These are phyloP conservation scores for Cololabis saira DNA, from an alignment of 2,113 vertebrate genomes.

Conservation along the genomic window DNA sequence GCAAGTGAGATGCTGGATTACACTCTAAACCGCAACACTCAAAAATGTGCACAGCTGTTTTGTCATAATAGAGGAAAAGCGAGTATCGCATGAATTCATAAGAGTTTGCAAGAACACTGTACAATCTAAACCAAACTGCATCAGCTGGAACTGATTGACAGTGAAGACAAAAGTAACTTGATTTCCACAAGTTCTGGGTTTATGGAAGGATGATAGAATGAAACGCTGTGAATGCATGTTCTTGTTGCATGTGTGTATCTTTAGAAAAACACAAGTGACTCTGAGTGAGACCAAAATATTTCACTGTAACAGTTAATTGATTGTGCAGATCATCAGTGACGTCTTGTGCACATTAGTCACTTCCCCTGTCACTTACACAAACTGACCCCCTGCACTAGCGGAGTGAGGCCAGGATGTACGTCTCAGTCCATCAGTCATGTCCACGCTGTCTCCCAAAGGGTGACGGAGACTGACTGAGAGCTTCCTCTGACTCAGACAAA, in stretches of 20 bases:
- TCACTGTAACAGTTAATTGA: constrained; percentile 1
- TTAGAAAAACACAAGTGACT: too few species aligned
- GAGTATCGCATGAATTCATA: constrained; percentile 38
- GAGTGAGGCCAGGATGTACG: constrained; percentile 33
- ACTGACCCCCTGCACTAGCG: constrained; percentile 21
- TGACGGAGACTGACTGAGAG: constrained; percentile 42
- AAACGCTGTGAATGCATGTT: not conserved
- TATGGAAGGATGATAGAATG: too few species aligned
- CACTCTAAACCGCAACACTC: not conserved
- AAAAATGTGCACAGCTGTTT: constrained; percentile 41
- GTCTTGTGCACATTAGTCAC: constrained; percentile 9
- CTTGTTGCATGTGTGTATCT: not conserved
- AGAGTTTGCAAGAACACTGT: constrained; percentile 11
- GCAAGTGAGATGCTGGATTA: constrained; percentile 38
- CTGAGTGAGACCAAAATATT: constrained; percentile 16
- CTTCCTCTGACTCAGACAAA: constrained; percentile 48
- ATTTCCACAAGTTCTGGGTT: too few species aligned
- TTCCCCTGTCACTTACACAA: constrained; percentile 26
- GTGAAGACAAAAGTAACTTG: too few species aligned
- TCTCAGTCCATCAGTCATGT: constrained; percentile 53
- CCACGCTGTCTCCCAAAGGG: constrained; percentile 37
- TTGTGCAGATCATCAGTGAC: constrained; percentile 3
- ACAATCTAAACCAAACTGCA: constrained; percentile 33
- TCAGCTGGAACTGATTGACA: too few species aligned
- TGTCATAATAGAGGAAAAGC: constrained; percentile 31